These are phyloP conservation scores for Fistularia tabacaria DNA, from an alignment of 2,797 vertebrate genomes.

Conservation along the genomic window DNA sequence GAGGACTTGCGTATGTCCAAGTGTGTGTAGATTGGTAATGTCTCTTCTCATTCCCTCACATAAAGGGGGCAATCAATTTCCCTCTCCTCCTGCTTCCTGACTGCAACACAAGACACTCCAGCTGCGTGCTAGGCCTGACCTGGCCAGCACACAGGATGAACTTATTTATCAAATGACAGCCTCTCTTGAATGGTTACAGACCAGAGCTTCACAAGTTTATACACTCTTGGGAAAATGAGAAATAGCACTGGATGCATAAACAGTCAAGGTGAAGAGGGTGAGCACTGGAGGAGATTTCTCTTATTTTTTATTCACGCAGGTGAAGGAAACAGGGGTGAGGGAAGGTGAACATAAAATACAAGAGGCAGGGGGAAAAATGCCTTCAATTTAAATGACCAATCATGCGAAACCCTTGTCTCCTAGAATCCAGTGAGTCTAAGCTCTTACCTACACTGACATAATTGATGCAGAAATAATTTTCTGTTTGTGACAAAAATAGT, in stretches of 20 bases:
- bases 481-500: too few species aligned
- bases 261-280: not conserved
- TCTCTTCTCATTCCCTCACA: constrained; percentile 57
- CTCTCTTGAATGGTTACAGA: constrained; percentile 11
- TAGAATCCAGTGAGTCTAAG: too few species aligned
- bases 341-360: constrained; percentile 19
- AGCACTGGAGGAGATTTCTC: not conserved
- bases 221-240: constrained; percentile 23
- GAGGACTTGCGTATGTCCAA: constrained; percentile 12
- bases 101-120: constrained; percentile 46
- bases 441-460: too few species aligned
- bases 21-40: constrained; percentile 39
- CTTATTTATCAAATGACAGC: constrained; percentile 48
- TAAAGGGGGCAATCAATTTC: constrained; percentile 73
- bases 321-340: constrained; percentile 22
- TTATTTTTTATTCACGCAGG: constrained; percentile 1
- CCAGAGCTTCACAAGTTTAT: not conserved
- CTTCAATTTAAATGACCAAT: too few species aligned
- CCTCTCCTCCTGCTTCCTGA: constrained; percentile 36
- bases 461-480: too few species aligned
- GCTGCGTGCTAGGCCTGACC: constrained; percentile 60
- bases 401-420: too few species aligned
- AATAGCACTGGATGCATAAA: constrained; percentile 29
- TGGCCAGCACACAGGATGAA: constrained; percentile 38
- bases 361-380: constrained; percentile 1